phyloP scores from a whole-genome alignment of 2,888 invertebrate species.

The Lymantria dispar region DNA sequence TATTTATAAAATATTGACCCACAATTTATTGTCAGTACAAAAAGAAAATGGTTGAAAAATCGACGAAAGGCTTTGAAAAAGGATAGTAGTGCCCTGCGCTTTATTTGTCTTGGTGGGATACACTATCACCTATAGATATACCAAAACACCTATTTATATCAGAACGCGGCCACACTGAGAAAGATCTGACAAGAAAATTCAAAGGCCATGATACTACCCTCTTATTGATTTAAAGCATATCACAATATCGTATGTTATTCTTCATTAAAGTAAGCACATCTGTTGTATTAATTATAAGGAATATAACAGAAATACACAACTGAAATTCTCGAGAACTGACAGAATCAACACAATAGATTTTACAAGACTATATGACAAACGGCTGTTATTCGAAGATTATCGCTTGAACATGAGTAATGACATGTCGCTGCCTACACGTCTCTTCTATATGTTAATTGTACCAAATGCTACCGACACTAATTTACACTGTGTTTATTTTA shows the following conservation, averaged over 20 bases:
- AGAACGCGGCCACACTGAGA: no score
- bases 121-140: no score
- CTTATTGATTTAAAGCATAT: no score
- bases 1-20: no score
- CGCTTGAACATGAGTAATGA: constrained; percentile 76
- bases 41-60: no score
- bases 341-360: constrained; percentile 35
- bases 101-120: no score
- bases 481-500: constrained; percentile 75
- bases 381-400: constrained; percentile 73
- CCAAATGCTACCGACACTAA: constrained; percentile 66
- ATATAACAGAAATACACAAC: neutral
- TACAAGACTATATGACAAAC: constrained; percentile 60
- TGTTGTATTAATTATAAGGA: constrained; percentile 1
- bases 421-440: constrained; percentile 52
- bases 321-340: constrained; percentile 24
- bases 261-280: neutral
- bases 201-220: no score
- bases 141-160: no score
- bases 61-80: no score
- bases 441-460: constrained; percentile 72
- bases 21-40: no score
- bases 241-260: neutral
- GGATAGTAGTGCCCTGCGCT: no score
- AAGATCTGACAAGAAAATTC: no score